Evolutionary conservation across 2,888 invertebrate species (phyloP).

Genomic region (Phaedon cochleariae): DNA sequence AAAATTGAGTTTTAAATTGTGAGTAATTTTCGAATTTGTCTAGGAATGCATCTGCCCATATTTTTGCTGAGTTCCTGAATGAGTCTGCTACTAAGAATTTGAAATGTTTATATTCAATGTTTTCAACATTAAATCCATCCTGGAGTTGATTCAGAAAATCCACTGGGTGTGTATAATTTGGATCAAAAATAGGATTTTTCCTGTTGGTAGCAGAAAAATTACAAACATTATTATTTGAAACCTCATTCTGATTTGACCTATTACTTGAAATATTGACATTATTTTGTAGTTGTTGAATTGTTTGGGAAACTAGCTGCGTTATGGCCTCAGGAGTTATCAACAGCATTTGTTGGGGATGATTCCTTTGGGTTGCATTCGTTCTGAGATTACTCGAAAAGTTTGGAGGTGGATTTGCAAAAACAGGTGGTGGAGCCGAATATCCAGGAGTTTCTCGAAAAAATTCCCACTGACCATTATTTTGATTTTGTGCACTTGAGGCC

Average conservation of each 20-base stretch:
- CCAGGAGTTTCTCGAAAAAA: not conserved
- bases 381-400: not conserved
- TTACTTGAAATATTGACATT: not conserved
- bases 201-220: not conserved
- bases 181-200: not conserved
- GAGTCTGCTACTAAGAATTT: not conserved
- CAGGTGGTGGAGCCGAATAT: not conserved
- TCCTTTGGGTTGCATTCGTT: not conserved
- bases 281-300: not conserved
- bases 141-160: slow-evolving; percentile 3
- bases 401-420: not conserved
- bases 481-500: not conserved
- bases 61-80: not conserved
- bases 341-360: not conserved
- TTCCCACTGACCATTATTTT: not conserved
- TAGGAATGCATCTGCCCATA: not conserved
- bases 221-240: not conserved
- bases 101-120: slow-evolving; percentile 2
- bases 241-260: not conserved
- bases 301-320: not conserved
- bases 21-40: not conserved
- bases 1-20: too few relatives aligned
- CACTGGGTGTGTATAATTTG: not conserved
- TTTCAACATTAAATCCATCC: slow-evolving; percentile 2
- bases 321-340: not conserved